phyloP scores from a whole-genome alignment of 2,888 invertebrate genomes.

The Acrobasis suavella region DNA sequence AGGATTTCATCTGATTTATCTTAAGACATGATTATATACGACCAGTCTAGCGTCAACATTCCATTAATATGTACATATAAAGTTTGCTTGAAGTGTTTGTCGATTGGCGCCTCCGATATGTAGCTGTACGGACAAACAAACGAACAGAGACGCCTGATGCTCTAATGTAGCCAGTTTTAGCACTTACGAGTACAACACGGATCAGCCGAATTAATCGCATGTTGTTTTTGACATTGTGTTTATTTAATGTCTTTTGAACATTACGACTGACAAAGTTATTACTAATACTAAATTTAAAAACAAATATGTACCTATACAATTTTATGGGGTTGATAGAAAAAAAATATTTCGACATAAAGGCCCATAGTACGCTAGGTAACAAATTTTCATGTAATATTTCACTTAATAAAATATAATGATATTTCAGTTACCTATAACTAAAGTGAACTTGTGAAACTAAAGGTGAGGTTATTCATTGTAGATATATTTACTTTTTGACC shows the following conservation, averaged over 20 bases:
- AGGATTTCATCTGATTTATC: slow-evolving; percentile 2
- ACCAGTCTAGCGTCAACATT: slow-evolving; percentile 26
- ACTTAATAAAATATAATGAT: no score
- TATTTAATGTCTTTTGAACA: neutral
- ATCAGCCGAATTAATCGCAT: slow-evolving; percentile 37
- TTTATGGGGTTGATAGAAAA: no score
- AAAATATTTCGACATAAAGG: no score
- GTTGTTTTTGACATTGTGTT: neutral
- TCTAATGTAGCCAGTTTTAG: slow-evolving; percentile 77
- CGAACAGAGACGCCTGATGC: slow-evolving; percentile 64
- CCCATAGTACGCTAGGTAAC: no score
- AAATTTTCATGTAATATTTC: no score
- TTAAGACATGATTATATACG: slow-evolving; percentile 15
- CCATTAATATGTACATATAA: slow-evolving; percentile 41
- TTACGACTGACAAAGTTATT: no score
- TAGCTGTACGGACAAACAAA: slow-evolving; percentile 75
- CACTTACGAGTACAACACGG: slow-evolving; percentile 60
- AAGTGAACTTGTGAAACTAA: no score
- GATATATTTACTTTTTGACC: no score
- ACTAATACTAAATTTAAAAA: no score
- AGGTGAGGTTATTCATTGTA: no score
- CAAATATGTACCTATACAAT: no score
- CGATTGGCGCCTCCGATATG: slow-evolving; percentile 73
- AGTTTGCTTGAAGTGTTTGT: slow-evolving; percentile 64
- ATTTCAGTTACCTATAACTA: no score